A percentile compares a stretch with the other conserved stretches of the same genome.
Evolutionary conservation across 2,888 invertebrate species (phyloP).

Genomic region (Cyclophora albipunctata): DNA sequence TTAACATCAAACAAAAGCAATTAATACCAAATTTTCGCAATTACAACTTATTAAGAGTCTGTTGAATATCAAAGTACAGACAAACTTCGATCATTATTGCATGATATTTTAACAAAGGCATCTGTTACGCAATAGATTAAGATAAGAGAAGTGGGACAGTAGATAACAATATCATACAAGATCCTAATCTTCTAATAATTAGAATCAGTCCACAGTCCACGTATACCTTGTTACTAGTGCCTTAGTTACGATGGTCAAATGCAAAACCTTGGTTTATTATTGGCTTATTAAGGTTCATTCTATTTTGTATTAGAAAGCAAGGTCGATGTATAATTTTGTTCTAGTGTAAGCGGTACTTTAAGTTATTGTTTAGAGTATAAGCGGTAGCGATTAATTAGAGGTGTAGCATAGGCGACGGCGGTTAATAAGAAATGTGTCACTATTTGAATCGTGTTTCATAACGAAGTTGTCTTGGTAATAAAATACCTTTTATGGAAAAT

Average conservation of each 20-base stretch:
- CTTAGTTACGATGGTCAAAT: slow-evolving; percentile 51
- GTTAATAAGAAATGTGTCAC: no score
- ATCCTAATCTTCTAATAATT: slow-evolving; percentile 49
- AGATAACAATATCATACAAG: slow-evolving; percentile 44
- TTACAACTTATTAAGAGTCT: no score
- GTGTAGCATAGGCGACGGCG: no score
- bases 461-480: no score
- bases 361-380: slow-evolving; percentile 10
- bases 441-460: no score
- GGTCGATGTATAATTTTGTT: slow-evolving; percentile 43
- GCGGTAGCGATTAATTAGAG: slow-evolving; percentile 12
- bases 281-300: slow-evolving; percentile 65
- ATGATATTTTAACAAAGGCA: slow-evolving; percentile 35
- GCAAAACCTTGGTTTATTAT: slow-evolving; percentile 59
- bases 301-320: slow-evolving; percentile 63
- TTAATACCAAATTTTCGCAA: no score
- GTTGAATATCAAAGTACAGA: slow-evolving; percentile 9
- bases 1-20: no score
- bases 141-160: slow-evolving; percentile 51
- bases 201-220: slow-evolving; percentile 26
- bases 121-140: slow-evolving; percentile 44
- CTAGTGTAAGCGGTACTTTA: slow-evolving; percentile 29
- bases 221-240: slow-evolving; percentile 16
- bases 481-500: no score
- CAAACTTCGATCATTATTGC: slow-evolving; percentile 17